Conservation (phyloP, 2,888 invertebrate genomes). For the Netelia inedita region DNA sequence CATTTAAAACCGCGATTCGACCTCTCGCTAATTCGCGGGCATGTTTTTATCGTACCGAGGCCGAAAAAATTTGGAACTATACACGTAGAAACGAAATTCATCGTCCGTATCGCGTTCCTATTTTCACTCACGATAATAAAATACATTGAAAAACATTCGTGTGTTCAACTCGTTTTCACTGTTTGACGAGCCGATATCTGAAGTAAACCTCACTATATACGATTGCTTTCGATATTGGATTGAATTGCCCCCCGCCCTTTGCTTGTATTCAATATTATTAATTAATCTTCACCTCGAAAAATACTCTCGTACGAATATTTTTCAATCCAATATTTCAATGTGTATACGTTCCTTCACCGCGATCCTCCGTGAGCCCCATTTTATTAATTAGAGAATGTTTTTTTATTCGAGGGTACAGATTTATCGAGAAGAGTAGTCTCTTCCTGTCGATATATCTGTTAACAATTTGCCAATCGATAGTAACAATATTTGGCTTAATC, state of each 20-base stretch:
- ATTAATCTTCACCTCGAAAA: not conserved
- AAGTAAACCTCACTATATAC: not conserved
- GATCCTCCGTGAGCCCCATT: not conserved
- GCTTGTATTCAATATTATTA: not conserved
- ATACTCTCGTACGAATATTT: not conserved
- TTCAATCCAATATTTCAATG: not conserved
- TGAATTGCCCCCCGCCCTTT: not conserved
- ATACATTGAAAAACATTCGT: not conserved
- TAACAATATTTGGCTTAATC: no score
- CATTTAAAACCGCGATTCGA: not conserved
- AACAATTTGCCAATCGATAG: no score
- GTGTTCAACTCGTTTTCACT: not conserved
- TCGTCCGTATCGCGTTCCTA: not conserved
- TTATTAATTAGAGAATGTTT: not conserved
- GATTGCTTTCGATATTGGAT: not conserved
- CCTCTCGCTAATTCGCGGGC: not conserved
- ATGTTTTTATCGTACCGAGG: not conserved
- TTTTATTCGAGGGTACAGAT: not conserved
- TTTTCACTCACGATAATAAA: constrained; percentile 15
- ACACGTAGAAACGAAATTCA: not conserved
- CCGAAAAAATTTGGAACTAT: no score
- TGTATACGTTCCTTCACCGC: not conserved
- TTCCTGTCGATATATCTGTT: no score
- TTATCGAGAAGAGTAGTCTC: no score
- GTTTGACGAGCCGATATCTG: not conserved